Percentiles rank a stretch among this genome's conserved stretches.
phyloP scores from a whole-genome alignment of 30 jellyfish, hydroid and myxozoan species.

The Hydra vulgaris region DNA sequence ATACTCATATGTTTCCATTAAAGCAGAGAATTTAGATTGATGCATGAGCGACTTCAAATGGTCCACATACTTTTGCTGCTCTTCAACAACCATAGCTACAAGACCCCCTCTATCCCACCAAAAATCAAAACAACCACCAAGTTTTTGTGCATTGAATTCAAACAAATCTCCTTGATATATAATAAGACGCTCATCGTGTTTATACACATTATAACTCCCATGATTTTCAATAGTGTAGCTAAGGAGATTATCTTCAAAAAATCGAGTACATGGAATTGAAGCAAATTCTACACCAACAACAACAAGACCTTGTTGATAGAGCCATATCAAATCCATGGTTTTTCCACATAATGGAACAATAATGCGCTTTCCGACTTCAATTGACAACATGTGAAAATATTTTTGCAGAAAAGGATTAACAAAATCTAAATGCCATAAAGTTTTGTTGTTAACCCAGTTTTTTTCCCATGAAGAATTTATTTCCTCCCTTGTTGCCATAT shows the following conservation, averaged over 20 bases:
- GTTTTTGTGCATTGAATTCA: constrained; percentile 7
- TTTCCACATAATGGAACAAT: constrained; percentile 69
- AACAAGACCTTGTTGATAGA: constrained; percentile 38
- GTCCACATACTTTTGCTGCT: constrained; percentile 27
- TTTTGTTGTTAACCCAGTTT: constrained; percentile 4
- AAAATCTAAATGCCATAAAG: constrained; percentile 5
- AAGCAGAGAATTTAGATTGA: background rate
- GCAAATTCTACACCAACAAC: constrained; percentile 71
- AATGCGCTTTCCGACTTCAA: constrained; percentile 25
- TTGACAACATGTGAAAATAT: background rate
- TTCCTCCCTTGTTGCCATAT: constrained; percentile 9
- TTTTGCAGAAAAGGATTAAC: constrained; percentile 15
- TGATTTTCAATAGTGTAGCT: constrained; percentile 36
- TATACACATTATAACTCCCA: background rate
- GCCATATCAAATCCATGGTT: constrained; percentile 60
- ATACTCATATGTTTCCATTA: constrained; percentile 19
- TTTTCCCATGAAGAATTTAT: constrained; percentile 8
- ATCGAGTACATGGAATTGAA: constrained; percentile 34
- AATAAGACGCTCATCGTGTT: constrained; percentile 1
- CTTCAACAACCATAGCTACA: constrained; percentile 35
- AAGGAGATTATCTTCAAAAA: constrained; percentile 34
- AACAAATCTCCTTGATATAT: constrained; percentile 19
- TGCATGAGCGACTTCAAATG: background rate
- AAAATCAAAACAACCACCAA: constrained; percentile 24
- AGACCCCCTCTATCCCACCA: constrained; percentile 28